These are phyloP conservation scores for western clawed frog (Xenopus tropicalis) DNA, from an alignment of 2,113 vertebrate species.

Conservation along the genomic window UCB_Xtro_10.0 CM004452.2:40344001-40344500, in stretches of 20 bases:
- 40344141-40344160: not conserved
- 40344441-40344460: constrained; percentile 5
- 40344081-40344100: constrained; percentile 94
- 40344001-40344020: constrained; percentile 19
- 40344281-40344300: constrained; percentile 12
- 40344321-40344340: not conserved
- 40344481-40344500: too few species aligned
- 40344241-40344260: constrained; percentile 6
- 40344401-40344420: not conserved
- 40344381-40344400: not conserved
- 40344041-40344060: constrained; percentile 89
- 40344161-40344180: not conserved
- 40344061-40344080: constrained; percentile 93
- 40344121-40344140: too few species aligned
- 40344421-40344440: not conserved
- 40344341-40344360: not conserved
- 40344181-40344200: not conserved
- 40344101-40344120: constrained; percentile 61
- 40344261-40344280: constrained; percentile 28
- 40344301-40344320: not conserved
- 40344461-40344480: not conserved
- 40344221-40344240: constrained; percentile 31
- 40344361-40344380: not conserved
- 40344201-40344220: constrained; percentile 8
- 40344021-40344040: constrained; percentile 82